Percentiles rank a stretch among this genome's conserved stretches.
phyloP scores from a whole-genome alignment of 2,113 vertebrate species.

The Mirounga angustirostris region DNA sequence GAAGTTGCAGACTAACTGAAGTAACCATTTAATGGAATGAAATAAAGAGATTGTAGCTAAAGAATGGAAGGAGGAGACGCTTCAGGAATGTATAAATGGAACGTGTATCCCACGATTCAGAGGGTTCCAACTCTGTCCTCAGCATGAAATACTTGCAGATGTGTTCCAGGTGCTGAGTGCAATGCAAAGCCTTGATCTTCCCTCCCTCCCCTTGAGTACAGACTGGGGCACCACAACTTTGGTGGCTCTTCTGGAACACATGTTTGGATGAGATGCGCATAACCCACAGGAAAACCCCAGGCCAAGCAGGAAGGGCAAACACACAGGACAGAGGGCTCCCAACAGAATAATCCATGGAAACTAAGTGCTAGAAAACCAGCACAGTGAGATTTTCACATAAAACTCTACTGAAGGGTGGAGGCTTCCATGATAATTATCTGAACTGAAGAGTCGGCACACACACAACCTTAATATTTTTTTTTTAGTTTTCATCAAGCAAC shows the following conservation, averaged over 20 bases:
- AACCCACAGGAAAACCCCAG: not conserved
- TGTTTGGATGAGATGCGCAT: not conserved
- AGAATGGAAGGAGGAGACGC: not conserved
- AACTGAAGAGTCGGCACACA: not conserved
- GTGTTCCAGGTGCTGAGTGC: fast-evolving
- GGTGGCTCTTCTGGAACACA: not conserved
- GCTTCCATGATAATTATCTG: not conserved
- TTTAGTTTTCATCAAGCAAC: not conserved
- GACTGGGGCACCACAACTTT: fast-evolving
- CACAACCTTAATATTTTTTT: not conserved
- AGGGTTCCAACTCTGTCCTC: too few species aligned
- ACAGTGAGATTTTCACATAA: not conserved
- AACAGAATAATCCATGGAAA: not conserved
- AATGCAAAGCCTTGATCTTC: not conserved
- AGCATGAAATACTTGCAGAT: not conserved
- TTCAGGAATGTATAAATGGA: fast-evolving
- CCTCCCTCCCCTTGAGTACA: not conserved
- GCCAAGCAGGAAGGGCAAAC: not conserved
- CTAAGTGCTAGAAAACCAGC: not conserved
- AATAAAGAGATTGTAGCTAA: not conserved
- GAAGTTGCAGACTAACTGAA: not conserved
- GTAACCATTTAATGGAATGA: not conserved
- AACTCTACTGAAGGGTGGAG: not conserved
- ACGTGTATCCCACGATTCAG: not conserved
- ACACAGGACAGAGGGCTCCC: not conserved